These are phyloP conservation scores for Dasyurus viverrinus DNA, from an alignment of 2,113 vertebrate species.

Conservation along the genomic window DNA sequence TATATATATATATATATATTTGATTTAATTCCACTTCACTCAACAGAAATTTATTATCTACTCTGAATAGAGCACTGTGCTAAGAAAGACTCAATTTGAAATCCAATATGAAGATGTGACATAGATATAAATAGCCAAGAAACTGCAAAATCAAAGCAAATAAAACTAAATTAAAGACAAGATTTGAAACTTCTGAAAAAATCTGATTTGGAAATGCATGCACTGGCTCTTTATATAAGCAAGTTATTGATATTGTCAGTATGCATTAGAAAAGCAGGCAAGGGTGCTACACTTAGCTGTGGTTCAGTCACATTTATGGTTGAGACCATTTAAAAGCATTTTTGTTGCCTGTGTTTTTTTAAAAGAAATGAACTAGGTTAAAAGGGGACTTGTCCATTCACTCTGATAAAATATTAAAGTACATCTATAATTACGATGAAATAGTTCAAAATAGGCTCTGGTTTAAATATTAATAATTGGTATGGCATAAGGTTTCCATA, in stretches of 20 bases:
- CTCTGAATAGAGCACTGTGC: neutral
- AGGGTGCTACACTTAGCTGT: conserved; percentile 73
- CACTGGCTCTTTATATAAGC: conserved; percentile 58
- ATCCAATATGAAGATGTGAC: neutral
- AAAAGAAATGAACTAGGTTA: conserved; percentile 71
- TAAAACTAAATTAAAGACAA: neutral
- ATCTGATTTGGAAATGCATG: conserved; percentile 53
- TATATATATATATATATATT: neutral
- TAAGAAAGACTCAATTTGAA: neutral
- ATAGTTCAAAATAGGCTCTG: conserved; percentile 66
- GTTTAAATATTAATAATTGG: conserved; percentile 71
- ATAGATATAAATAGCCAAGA: neutral
- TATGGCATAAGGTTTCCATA: conserved; percentile 36
- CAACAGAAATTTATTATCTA: neutral
- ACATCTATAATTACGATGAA: conserved; percentile 69
- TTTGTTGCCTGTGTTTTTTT: neutral
- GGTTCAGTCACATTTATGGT: conserved; percentile 70
- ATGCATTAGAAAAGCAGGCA: conserved; percentile 61
- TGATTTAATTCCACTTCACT: neutral
- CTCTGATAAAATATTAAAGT: conserved; percentile 69
- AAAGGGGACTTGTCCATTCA: conserved; percentile 72
- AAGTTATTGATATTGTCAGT: conserved; percentile 58
- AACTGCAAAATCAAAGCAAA: neutral
- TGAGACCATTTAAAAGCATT: conserved; percentile 74
- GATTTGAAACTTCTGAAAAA: conserved; percentile 24